Evolutionary conservation across 2,888 invertebrate genomes (phyloP).

Genomic region (Trimorus sp.): DNA sequence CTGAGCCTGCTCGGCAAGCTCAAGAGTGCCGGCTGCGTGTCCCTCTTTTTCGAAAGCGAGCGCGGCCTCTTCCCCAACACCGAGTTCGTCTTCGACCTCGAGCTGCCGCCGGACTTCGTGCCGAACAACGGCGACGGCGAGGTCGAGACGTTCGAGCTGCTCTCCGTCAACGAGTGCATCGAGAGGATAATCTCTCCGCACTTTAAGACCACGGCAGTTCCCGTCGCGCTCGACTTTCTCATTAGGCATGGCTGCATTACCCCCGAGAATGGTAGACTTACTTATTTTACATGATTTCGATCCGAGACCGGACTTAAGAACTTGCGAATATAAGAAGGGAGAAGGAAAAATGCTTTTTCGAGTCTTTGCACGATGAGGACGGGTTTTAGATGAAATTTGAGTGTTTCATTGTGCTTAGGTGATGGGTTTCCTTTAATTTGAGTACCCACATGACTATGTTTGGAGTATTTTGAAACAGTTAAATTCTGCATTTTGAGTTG

Average conservation of each 20-base stretch:
- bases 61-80: conserved; percentile 96
- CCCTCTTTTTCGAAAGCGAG: conserved; percentile 96
- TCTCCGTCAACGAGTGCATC: conserved; percentile 91
- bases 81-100: conserved; percentile 96
- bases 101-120: conserved; percentile 93
- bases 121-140: conserved; percentile 98
- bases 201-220: conserved; percentile 97
- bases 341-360: no score
- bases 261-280: conserved; percentile 89
- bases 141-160: conserved; percentile 94
- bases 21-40: conserved; percentile 90
- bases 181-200: conserved; percentile 91
- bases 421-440: no score
- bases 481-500: no score
- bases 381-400: no score
- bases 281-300: no score
- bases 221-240: conserved; percentile 95
- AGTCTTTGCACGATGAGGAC: no score
- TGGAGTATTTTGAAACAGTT: no score
- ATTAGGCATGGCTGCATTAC: conserved; percentile 95
- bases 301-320: no score
- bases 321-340: no score
- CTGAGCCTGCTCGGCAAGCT: conserved; percentile 89
- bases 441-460: no score
- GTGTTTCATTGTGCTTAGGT: no score